Base-by-base conservation (phyloP, 2,113 vertebrate genomes). In the Oceanites oceanicus region DNA sequence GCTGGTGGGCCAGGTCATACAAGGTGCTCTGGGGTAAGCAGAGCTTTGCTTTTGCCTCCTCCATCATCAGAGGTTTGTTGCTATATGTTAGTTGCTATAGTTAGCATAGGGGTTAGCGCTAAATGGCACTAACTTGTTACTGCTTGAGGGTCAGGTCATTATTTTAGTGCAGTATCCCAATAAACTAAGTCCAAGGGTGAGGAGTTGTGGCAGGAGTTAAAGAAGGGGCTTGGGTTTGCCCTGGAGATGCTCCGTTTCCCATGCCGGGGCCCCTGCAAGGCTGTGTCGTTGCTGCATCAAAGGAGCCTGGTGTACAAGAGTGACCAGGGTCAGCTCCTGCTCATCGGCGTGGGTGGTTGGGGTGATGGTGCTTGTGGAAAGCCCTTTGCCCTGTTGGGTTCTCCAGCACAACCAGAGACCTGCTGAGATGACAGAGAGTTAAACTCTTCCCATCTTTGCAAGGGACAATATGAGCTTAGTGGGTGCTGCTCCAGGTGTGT, bases 401-500 rank as follows among this genome's bases (percentile, higher is more conserved):
- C 68, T 91, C 27, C 68, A n/a, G 1, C 10, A 2, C 63, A 76
- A 7, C 59, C 42, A 34, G 63, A 59, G 58, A 73, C 40, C 36
- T 44, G 13, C 29, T 30, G 80, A 62, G 36, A 20, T n/a, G 82
- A 47, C 34, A 42, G 22, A 30, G 32, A 44, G 62, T n/a, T 76
- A 75, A 82, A 40, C 42, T 67, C 78, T 77, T 56, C 68, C 59
- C 5, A 2, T 53, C 55, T 67, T 38, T 59, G 49, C 38, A 49
- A 67, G 47, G 38, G 15, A 21, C 76, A 52, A 12, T 3, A 11
- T 65, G 29, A 81, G 26, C 40, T 44, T 52, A 34, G 32, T 36
- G 58, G 44, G 68, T 89, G 84, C 38, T 2, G 1, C 49, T 71
- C 42, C 0, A 0, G 36, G 10, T 5, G 9, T 0, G 0, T 4